phyloP scores from a whole-genome alignment of 2,797 vertebrate genomes.

The Eulemur rubriventer region DNA sequence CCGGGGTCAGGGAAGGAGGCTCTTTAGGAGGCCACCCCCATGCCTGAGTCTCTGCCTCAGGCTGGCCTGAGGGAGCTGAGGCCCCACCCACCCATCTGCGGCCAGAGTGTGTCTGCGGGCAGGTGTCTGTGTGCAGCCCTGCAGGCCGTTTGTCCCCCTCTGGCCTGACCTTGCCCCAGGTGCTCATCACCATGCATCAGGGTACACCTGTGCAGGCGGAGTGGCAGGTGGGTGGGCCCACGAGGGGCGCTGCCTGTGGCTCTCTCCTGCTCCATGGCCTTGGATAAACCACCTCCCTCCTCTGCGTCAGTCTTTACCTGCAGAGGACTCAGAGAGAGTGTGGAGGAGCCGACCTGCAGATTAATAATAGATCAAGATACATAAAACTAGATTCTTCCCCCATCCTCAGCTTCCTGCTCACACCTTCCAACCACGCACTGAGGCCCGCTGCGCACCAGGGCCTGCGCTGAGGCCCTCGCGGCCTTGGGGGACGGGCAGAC shows the following conservation, averaged over 20 bases:
- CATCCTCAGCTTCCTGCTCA: not conserved
- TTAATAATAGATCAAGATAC: not conserved
- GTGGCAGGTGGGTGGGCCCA: not conserved
- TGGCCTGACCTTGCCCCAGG: not conserved
- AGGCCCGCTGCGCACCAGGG: not conserved
- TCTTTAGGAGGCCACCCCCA: not conserved
- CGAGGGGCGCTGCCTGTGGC: not conserved
- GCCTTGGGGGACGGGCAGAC: not conserved
- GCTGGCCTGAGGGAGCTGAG: not conserved
- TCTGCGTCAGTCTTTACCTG: not conserved
- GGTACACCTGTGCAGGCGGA: not conserved
- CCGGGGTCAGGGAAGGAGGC: not conserved
- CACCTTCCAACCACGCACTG: fast-evolving
- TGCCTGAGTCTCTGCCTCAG: too few relatives aligned
- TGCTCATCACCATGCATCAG: not conserved
- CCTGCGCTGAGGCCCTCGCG: not conserved
- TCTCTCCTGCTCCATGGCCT: not conserved
- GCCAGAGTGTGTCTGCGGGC: not conserved
- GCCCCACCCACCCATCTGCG: not conserved
- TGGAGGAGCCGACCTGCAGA: not conserved
- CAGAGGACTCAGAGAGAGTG: not conserved
- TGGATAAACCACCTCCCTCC: not conserved
- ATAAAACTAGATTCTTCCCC: not conserved
- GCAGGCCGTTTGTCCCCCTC: not conserved
- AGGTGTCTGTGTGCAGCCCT: not conserved